These are phyloP conservation scores for Vesta saturnalis DNA, from an alignment of 2,888 invertebrate species.

Conservation along the genomic window DNA sequence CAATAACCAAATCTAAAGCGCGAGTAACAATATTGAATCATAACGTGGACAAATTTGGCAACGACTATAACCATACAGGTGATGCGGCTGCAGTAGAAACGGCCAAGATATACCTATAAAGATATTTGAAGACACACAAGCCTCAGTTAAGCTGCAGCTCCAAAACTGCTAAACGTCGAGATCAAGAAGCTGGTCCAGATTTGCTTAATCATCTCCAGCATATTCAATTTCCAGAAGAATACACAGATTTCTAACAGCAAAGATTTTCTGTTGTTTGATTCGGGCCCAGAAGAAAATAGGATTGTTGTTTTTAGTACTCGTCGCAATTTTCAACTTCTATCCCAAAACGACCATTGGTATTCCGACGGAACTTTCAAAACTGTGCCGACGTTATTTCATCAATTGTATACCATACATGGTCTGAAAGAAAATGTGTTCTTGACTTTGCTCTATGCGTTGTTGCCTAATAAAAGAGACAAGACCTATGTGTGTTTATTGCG, in stretches of 20 bases:
- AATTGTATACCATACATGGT: neutral
- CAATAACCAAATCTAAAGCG: no score
- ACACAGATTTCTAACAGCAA: neutral
- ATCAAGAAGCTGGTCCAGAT: neutral
- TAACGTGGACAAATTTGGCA: no score
- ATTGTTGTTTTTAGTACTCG: no score
- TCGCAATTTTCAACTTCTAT: conserved; percentile 10
- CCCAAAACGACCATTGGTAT: conserved; percentile 33
- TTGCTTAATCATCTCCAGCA: no score
- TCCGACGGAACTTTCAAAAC: conserved; percentile 41
- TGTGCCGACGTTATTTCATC: conserved; percentile 22
- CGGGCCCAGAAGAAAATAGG: no score
- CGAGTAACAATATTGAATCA: no score
- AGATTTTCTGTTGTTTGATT: no score
- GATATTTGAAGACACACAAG: neutral
- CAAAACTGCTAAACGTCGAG: no score
- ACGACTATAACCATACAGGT: conserved; percentile 65
- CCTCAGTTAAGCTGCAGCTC: neutral
- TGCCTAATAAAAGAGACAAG: conserved; percentile 30
- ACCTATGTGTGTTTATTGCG: conserved; percentile 20
- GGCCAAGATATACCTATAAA: neutral
- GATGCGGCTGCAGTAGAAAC: conserved; percentile 53
- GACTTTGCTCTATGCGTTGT: conserved; percentile 38
- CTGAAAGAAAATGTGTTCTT: conserved; percentile 17
- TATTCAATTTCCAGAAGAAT: no score